Percentiles rank a stretch among this genome's conserved stretches.
phyloP scores from a whole-genome alignment of 2,113 vertebrate genomes.

The Podarcis raffonei region DNA sequence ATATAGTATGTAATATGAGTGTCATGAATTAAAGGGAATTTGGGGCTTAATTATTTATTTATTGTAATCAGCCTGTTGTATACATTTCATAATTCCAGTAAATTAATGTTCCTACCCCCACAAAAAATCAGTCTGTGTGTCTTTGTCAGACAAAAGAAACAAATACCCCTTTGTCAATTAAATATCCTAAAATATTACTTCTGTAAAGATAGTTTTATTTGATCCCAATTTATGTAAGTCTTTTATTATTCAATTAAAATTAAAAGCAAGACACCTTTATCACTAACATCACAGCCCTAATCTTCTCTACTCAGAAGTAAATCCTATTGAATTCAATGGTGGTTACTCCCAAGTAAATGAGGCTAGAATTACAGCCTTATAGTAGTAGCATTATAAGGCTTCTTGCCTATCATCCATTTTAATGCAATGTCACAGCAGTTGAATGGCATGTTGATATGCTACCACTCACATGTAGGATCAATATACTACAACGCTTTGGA shows the following conservation, averaged over 20 bases:
- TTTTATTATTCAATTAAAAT: not conserved
- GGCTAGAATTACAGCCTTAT: too few species aligned
- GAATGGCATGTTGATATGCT: not conserved
- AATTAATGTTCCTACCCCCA: not conserved
- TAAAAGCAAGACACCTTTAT: not conserved
- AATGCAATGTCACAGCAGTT: not conserved
- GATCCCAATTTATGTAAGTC: not conserved
- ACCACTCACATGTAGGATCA: not conserved
- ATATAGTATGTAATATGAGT: not conserved
- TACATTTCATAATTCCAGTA: not conserved
- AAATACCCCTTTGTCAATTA: not conserved
- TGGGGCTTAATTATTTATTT: not conserved
- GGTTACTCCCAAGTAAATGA: too few species aligned
- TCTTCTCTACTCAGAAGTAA: too few species aligned
- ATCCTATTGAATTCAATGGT: too few species aligned
- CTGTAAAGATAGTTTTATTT: not conserved
- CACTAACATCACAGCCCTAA: too few species aligned
- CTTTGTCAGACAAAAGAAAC: not conserved
- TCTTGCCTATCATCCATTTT: not conserved
- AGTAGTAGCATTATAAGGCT: not conserved
- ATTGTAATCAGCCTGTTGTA: not conserved
- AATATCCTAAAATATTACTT: not conserved
- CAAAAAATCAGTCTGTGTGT: not conserved
- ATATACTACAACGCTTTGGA: not conserved
- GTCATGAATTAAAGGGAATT: not conserved